phyloP scores from a whole-genome alignment of 2,113 vertebrate species.

The Tragelaphus scriptus region DNA sequence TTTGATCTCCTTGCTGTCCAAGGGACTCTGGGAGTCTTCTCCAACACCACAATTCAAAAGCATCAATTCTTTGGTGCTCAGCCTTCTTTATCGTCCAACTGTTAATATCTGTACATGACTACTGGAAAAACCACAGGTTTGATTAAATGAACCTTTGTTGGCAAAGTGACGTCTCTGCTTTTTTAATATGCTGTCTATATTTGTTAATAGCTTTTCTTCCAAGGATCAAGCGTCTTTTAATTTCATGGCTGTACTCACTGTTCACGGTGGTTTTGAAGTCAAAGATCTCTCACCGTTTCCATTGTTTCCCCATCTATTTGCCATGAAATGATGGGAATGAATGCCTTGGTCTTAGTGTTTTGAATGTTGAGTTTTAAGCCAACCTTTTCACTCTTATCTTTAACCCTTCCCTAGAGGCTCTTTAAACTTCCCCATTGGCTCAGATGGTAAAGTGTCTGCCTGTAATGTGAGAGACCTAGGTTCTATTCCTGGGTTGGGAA shows the following conservation, averaged over 20 bases:
- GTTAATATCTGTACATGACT: not conserved
- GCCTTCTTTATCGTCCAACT: not conserved
- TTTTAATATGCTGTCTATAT: not conserved
- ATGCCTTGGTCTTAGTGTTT: not conserved
- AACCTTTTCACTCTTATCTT: not conserved
- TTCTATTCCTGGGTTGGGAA: not conserved
- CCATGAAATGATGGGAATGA: not conserved
- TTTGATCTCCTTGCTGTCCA: not conserved
- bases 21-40: not conserved
- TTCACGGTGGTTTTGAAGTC: not conserved
- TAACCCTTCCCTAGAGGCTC: not conserved
- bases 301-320: not conserved
- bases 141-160: not conserved
- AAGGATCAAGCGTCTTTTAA: not conserved
- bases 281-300: not conserved
- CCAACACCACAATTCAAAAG: not conserved
- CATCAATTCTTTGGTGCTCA: not conserved
- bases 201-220: not conserved
- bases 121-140: not conserved
- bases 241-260: not conserved
- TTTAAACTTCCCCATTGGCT: not conserved
- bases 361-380: not conserved
- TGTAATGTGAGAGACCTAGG: not conserved
- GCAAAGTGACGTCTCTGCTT: not conserved
- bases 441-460: not conserved